Evolutionary conservation across 2,888 invertebrate genomes (phyloP).

Genomic region (Germaria angustata): DNA sequence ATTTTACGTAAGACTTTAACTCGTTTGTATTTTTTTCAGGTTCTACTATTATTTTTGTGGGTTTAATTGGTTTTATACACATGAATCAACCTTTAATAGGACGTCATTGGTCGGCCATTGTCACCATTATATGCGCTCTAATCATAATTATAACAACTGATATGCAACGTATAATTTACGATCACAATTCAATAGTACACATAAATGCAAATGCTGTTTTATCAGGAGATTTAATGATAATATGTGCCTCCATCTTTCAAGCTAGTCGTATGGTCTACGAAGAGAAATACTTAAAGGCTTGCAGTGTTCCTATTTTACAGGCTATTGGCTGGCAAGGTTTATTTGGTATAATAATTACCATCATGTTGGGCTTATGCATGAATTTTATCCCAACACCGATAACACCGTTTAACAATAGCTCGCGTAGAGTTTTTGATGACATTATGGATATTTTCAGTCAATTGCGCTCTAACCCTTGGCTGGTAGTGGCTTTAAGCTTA

Average conservation of each 20-base stretch:
- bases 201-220: constrained; percentile 85
- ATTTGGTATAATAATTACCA: constrained; percentile 85
- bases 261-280: constrained; percentile 97
- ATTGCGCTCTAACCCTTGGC: constrained; percentile 83
- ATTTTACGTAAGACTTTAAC: too few relatives aligned
- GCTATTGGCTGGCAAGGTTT: constrained; percentile 97
- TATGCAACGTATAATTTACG: constrained; percentile 76
- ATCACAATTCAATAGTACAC: constrained; percentile 68
- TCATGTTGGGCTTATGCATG: constrained; percentile 86
- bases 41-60: constrained; percentile 93
- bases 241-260: constrained; percentile 89
- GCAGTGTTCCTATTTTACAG: constrained; percentile 93
- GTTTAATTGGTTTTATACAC: constrained; percentile 91
- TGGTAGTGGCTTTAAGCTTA: constrained; percentile 86
- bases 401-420: constrained; percentile 87
- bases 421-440: constrained; percentile 90
- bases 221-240: constrained; percentile 88
- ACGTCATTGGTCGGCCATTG: constrained; percentile 89
- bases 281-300: constrained; percentile 91
- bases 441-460: constrained; percentile 91
- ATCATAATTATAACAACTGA: constrained; percentile 88
- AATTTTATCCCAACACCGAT: constrained; percentile 89
- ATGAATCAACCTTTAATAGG: constrained; percentile 84
- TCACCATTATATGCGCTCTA: constrained; percentile 86
- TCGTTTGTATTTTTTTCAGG: constrained; percentile 81